Evolutionary conservation across 2,888 invertebrate species (phyloP), one percentile per base, ranked within the genome.

Genomic region (Tuta absoluta): DNA sequence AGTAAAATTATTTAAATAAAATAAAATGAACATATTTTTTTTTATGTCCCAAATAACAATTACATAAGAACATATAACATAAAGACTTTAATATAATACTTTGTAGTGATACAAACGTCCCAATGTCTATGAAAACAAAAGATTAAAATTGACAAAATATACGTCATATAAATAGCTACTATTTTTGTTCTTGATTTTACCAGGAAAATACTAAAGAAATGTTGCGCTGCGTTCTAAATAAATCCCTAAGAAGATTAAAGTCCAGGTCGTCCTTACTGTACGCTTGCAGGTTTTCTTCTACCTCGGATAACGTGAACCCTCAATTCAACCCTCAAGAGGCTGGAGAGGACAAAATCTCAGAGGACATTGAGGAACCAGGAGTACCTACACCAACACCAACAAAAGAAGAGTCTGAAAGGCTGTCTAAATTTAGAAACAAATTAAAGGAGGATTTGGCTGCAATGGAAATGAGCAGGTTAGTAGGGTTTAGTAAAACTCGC

Each of bases 351-450:
- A 21, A 14, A 12, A 1, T 23, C 24, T 23, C 61, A 4, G 48
- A 14, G n/a, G 21, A 45, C 14, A 11, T 38, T 21, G 61, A 17
- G 17, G 28, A 61, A 12, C 61, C 45, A 28, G n/a, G 38, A 33
- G 33, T 8, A 33, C 33, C 10, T 5, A 33, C 33, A 8, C 33
- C 33, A 7, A 7, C 10, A 24, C 72, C 12, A 76, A 76, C 56
- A 14, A 84, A 82, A 64, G 69, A 64, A 0, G 82, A 86, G 75
- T 90, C 91, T 2, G 85, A 85, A 71, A 75, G 91, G 68, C 67
- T 96, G 76, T 85, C 93, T 67, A 95, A 95, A 77, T 96, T 96
- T 78, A 93, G 94, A 72, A 94, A 95, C 79, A 96, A 96, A 80
- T 82, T 96, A 66, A 93, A 96, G 69, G 94, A 95, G 76, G 62